Evolutionary conservation across 2,113 vertebrate genomes (phyloP).

Genomic region (Rhinopomastus cyanomelas): DNA sequence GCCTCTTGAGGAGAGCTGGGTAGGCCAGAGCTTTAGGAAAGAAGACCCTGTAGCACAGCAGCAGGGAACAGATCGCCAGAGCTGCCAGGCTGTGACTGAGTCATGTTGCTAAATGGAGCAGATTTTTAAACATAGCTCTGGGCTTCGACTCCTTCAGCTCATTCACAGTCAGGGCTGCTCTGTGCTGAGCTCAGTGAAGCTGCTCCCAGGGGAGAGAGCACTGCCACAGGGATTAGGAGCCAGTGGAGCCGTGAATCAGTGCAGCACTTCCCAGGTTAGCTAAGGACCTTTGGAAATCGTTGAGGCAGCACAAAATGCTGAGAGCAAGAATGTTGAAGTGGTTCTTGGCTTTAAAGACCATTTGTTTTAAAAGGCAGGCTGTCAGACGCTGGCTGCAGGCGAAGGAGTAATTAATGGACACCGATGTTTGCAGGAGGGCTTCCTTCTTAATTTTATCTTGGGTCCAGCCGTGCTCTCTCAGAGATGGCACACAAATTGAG

Average conservation of each 20-base stretch:
- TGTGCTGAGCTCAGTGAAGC: slow-evolving; percentile 28
- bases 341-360: background rate
- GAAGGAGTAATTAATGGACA: background rate
- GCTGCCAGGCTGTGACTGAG: slow-evolving; percentile 26
- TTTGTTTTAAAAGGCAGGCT: background rate
- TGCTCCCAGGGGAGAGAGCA: slow-evolving; percentile 18
- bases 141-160: slow-evolving; percentile 48
- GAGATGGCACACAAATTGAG: background rate
- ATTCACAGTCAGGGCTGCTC: slow-evolving; percentile 40
- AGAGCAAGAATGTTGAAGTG: background rate
- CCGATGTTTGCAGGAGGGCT: background rate
- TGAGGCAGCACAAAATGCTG: background rate
- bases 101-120: slow-evolving; percentile 58
- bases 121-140: slow-evolving; percentile 58
- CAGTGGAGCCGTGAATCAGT: background rate
- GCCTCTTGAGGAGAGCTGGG: too few species aligned
- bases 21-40: too few species aligned
- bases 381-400: background rate
- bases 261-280: background rate
- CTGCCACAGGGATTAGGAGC: background rate
- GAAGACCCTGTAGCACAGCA: background rate
- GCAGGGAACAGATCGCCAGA: slow-evolving; percentile 25
- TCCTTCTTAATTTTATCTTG: background rate
- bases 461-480: background rate
- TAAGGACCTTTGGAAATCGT: slow-evolving; percentile 9